phyloP scores from a whole-genome alignment of 2,113 vertebrate genomes.

The Boleophthalmus pectinirostris region DNA sequence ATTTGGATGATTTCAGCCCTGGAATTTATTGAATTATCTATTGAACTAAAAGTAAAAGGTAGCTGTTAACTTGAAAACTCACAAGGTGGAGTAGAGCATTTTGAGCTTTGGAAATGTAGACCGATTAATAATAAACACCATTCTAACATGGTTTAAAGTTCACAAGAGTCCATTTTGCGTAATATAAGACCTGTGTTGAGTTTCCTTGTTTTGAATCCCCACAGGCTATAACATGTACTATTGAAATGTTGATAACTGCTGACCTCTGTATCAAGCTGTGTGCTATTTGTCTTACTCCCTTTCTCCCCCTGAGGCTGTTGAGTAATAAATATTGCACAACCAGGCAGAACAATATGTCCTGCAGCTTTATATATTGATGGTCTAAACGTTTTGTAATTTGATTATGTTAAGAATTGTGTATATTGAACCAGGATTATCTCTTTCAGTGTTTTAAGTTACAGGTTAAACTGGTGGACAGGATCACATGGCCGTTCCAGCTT shows the following conservation, averaged over 20 bases:
- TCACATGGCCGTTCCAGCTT: background rate
- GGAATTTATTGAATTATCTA: no score
- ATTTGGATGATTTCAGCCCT: no score
- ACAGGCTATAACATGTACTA: background rate
- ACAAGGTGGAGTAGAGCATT: no score
- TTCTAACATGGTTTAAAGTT: no score
- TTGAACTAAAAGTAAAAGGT: no score
- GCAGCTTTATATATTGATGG: background rate
- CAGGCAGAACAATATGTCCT: background rate
- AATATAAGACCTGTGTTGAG: background rate
- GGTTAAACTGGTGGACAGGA: background rate
- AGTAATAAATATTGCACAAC: slow-evolving; percentile 5
- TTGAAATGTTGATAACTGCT: background rate
- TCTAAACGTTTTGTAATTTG: background rate
- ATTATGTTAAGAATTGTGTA: background rate
- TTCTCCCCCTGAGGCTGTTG: background rate
- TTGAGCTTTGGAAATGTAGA: no score
- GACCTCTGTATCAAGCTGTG: background rate
- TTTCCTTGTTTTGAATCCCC: slow-evolving; percentile 8
- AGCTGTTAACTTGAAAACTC: no score
- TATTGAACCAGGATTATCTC: background rate
- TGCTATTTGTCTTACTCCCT: background rate
- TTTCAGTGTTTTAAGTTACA: background rate
- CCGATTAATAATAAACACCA: no score
- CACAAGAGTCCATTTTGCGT: background rate